Percentiles rank a stretch among this genome's conserved stretches.
Conservation (phyloP, 1,140 invertebrate species). For the Diabrotica undecimpunctata region DNA sequence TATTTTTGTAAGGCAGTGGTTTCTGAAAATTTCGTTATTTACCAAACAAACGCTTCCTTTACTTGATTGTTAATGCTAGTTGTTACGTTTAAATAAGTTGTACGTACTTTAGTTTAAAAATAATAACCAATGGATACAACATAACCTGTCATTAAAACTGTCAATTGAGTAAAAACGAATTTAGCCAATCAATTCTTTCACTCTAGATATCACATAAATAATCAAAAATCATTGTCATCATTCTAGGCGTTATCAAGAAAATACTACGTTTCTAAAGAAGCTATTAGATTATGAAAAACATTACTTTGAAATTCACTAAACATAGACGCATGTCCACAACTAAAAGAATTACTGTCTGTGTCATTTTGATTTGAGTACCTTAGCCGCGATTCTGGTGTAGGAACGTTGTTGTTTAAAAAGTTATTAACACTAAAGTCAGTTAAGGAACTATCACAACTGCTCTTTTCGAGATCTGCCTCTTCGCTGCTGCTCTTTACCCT, state of each 20-base stretch:
- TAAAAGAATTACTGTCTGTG: conserved; percentile 43
- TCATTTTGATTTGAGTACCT: conserved; percentile 31
- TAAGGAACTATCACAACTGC: conserved; percentile 17
- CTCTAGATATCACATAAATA: neutral
- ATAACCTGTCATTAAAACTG: neutral
- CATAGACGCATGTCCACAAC: conserved; percentile 57
- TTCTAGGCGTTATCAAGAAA: neutral
- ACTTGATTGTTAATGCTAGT: no score
- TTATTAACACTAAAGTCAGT: conserved; percentile 27
- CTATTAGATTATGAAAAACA: conserved; percentile 58
- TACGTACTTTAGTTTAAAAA: no score
- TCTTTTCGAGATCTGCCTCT: conserved; percentile 17
- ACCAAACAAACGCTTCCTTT: no score
- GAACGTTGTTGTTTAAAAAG: conserved; percentile 38
- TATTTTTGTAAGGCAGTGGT: no score
- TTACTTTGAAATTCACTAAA: conserved; percentile 58
- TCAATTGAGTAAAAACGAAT: neutral
- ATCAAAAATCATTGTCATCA: neutral
- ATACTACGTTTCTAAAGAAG: conserved; percentile 56
- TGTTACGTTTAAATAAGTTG: no score
- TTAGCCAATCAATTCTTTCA: neutral
- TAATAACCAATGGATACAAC: neutral
- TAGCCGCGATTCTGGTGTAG: conserved; percentile 23
- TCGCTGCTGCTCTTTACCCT: conserved; percentile 36
- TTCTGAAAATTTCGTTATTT: no score